A percentile compares a stretch with the other conserved stretches of the same genome.
Evolutionary conservation across 2,888 invertebrate genomes (phyloP).

Genomic region (Himalopsyche kuldschensis): DNA sequence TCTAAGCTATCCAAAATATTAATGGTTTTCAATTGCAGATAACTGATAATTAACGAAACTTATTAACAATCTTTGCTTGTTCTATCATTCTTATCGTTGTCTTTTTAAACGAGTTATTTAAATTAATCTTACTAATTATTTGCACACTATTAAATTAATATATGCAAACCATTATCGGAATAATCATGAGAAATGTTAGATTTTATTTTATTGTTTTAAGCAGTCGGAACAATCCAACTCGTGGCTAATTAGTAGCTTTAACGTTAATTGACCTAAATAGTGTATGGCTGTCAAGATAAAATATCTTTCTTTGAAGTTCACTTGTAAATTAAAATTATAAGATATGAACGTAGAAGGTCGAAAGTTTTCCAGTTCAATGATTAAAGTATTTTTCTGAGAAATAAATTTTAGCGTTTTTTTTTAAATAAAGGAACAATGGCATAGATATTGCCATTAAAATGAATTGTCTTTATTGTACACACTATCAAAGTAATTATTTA

Average conservation of each 20-base stretch:
- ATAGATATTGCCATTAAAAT: not conserved
- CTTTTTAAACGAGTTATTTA: too few relatives aligned
- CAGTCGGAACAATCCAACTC: too few relatives aligned
- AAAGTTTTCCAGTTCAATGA: not conserved
- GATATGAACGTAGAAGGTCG: not conserved
- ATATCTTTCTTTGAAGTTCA: not conserved
- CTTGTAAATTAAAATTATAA: not conserved
- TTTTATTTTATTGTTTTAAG: too few relatives aligned
- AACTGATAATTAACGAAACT: too few relatives aligned
- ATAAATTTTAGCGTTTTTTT: not conserved
- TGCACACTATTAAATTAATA: too few relatives aligned
- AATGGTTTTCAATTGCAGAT: too few relatives aligned
- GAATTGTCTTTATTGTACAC: not conserved
- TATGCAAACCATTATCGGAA: too few relatives aligned
- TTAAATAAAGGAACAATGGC: not conserved
- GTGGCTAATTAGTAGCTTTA: not conserved
- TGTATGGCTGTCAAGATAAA: not conserved
- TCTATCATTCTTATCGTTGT: too few relatives aligned
- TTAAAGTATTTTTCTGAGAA: not conserved
- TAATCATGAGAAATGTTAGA: too few relatives aligned
- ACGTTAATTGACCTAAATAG: not conserved
- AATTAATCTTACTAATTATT: too few relatives aligned
- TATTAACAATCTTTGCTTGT: too few relatives aligned
- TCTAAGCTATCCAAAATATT: too few relatives aligned
- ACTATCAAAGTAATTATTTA: not conserved